A percentile compares a stretch with the other conserved stretches of the same genome.
phyloP scores from a whole-genome alignment of 2,113 vertebrate species.

The Oenanthe melanoleuca region DNA sequence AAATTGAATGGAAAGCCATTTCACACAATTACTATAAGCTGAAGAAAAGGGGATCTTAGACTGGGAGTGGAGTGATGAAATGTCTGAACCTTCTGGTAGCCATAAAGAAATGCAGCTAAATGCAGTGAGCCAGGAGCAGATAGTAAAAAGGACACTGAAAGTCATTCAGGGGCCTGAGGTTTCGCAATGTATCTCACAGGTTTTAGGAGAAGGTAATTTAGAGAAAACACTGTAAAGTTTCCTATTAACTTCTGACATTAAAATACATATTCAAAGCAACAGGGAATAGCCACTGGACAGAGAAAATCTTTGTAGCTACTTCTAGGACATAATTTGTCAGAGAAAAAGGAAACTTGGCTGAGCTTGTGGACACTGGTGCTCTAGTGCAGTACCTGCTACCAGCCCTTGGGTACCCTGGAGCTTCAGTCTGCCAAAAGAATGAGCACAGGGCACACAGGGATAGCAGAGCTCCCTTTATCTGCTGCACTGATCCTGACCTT shows the following conservation, averaged over 20 bases:
- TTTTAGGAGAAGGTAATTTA: not conserved
- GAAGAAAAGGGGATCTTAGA: not conserved
- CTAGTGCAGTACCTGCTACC: not conserved
- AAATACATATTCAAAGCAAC: not conserved
- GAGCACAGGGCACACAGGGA: not conserved
- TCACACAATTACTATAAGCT: not conserved
- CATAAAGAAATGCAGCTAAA: conserved; percentile 22
- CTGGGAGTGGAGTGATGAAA: not conserved
- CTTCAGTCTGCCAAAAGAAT: not conserved
- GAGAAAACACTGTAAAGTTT: not conserved
- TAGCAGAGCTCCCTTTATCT: not conserved
- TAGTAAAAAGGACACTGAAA: not conserved
- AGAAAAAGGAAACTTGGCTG: not conserved
- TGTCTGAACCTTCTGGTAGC: not conserved
- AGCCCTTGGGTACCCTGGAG: not conserved
- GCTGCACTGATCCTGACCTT: not conserved
- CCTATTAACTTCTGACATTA: not conserved
- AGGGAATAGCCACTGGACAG: not conserved
- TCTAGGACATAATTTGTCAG: not conserved
- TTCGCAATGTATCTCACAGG: not conserved
- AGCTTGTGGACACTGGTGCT: not conserved
- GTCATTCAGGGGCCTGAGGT: not conserved
- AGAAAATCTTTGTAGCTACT: not conserved
- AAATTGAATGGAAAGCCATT: not conserved
- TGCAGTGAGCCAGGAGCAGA: not conserved